phyloP scores from a whole-genome alignment of 2,113 vertebrate species.

The Chloroceryle aenea region DNA sequence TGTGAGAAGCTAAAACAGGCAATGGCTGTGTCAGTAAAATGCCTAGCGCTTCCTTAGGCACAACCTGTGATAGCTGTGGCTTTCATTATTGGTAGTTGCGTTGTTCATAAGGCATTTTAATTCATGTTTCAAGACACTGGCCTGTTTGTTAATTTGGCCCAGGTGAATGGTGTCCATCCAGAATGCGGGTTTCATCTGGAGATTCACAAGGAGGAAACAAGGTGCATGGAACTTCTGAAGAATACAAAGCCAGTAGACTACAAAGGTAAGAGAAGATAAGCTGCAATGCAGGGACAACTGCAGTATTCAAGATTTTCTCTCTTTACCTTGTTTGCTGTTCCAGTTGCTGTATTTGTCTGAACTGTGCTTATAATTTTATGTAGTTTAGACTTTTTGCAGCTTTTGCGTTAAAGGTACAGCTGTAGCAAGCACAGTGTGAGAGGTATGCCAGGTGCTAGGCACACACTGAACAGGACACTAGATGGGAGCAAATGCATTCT shows the following conservation, averaged over 20 bases:
- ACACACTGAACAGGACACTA: background rate
- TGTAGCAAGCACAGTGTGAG: background rate
- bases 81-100: background rate
- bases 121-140: background rate
- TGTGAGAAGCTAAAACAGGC: background rate
- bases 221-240: conserved; percentile 71
- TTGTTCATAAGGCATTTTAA: background rate
- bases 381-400: background rate
- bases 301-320: background rate
- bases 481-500: background rate
- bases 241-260: conserved; percentile 37
- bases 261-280: conserved; percentile 62
- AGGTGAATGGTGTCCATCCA: conserved; percentile 79
- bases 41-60: background rate
- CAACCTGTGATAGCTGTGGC: background rate
- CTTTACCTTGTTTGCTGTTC: background rate
- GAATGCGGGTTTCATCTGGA: conserved; percentile 81
- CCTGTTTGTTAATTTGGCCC: background rate
- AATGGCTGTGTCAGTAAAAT: background rate
- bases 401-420: background rate
- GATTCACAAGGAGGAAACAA: conserved; percentile 78
- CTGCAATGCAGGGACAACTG: background rate
- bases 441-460: background rate
- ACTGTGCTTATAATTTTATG: background rate
- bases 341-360: background rate